Base-by-base conservation (phyloP, 1,140 invertebrate species). In the Ceratosolen solmsi region DNA sequence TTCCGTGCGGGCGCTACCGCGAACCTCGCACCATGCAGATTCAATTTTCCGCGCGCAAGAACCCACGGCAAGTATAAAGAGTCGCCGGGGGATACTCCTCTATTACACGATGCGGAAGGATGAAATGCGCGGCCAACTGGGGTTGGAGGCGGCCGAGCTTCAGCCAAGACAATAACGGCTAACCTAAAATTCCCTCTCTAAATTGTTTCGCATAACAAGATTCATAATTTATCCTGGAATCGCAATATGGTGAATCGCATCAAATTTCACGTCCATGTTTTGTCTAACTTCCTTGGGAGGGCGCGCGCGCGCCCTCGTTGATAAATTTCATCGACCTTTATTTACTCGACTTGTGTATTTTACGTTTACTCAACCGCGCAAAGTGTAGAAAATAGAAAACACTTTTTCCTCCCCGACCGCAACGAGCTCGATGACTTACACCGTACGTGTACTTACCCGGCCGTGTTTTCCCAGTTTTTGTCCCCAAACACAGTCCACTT, bases 71-170 rank as follows among this genome's bases (percentile, higher is more conserved):
- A 81, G 72, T 65, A 75, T 79, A 79, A 83, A 85, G 83, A 83
- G 79, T 80, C 68, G 70, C 70, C 38, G 27, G 77, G 76, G 79
- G 80, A 78, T 27, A 63, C n/a, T n/a, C n/a, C n/a, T 82, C 60
- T 84, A 82, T 85, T 84, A 84, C 83, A 79, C 79, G 65, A 49
- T 49, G 82, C 41, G 76, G 71, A 51, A 60, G 82, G 60, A 82
- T 81, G 79, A 72, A 78, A 49, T 73, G 79, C 49, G 63, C 81
- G 60, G 27, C 5, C 8, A 1, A n/a, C 0, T 2, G 9, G 17
- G 2, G 68, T 9, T 3, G 72, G 51, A 79, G 58, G 58, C 71
- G 76, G 4, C 58, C 77, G 38, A 74, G 58, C n/a, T 36, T 46
- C 22, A 78, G 74, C 74, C 30, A 63, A 11, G 27, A 38, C 38